phyloP scores from a whole-genome alignment of 1,140 invertebrate genomes.

The Atta cephalotes region DNA sequence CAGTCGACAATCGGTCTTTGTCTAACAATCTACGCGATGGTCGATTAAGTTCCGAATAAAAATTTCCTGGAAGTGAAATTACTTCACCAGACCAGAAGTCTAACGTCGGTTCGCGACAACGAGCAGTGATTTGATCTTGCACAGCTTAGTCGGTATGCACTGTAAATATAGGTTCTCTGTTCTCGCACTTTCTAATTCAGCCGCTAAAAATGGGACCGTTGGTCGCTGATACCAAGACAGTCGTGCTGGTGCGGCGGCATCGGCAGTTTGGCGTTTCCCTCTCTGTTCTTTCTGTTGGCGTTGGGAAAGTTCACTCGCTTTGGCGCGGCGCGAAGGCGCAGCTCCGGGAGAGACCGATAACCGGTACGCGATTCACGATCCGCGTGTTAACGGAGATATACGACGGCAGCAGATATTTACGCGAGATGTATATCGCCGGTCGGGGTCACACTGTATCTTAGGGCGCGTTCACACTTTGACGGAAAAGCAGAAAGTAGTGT shows the following conservation, averaged over 20 bases:
- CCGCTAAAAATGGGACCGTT: slow-evolving; percentile 45
- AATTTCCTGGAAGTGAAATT: slow-evolving; percentile 8
- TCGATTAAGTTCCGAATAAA: background rate
- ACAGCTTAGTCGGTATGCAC: background rate
- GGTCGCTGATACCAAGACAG: slow-evolving; percentile 47
- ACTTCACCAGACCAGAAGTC: background rate
- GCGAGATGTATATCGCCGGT: slow-evolving; percentile 22
- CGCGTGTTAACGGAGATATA: slow-evolving; percentile 36
- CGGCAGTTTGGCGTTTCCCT: slow-evolving; percentile 42
- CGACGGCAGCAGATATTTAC: slow-evolving; percentile 28
- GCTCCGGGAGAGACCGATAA: slow-evolving; percentile 11
- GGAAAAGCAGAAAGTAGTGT: too few species aligned
- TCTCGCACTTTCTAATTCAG: slow-evolving; percentile 60
- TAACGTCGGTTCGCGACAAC: background rate
- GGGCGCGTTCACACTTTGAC: too few species aligned
- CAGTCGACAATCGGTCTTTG: background rate
- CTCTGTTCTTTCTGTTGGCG: slow-evolving; percentile 42
- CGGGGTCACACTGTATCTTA: background rate
- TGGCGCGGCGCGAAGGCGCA: slow-evolving; percentile 9
- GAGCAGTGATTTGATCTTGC: background rate
- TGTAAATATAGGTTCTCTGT: slow-evolving; percentile 13
- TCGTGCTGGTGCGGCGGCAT: background rate
- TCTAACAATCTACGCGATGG: background rate
- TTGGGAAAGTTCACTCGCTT: slow-evolving; percentile 57
- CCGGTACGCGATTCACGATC: slow-evolving; percentile 48